Base-by-base conservation (phyloP, 2,888 invertebrate genomes). In the Ophion slaviceki region DNA sequence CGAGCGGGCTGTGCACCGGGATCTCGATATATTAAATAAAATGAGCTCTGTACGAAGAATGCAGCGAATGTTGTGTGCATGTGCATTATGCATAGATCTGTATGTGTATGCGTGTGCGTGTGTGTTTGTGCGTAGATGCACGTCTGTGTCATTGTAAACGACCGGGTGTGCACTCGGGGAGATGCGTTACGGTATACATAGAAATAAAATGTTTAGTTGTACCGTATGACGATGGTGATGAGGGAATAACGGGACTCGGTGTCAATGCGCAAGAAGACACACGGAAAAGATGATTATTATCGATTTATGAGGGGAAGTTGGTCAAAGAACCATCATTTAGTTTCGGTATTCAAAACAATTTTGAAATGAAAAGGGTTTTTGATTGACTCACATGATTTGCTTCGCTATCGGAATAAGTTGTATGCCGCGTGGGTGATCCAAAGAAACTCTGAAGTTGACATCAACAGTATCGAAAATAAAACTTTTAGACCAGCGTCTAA, bases 21-120 rank as follows among this genome's bases (percentile, higher is more conserved):
- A 85, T 67, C 82, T 82, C 80, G 80, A 86, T 80, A 80, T 83
- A 80, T 72, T 66, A 83, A 72, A 68, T 79, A 66, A 84, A 84
- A 84, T 76, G 67, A 47, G 64, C 80, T 64, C 75, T 45, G 66
- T 66, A 28, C 11, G 28, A 32, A 66, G 67, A 67, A 40, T 67
- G 57, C 61, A 20, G 53, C 20, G 32, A 53, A 32, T 66, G 28
- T 66, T 64, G 14, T 75, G 47, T 47, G 14, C 20, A 40, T 72
- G 14, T 45, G 17, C 20, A 62, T 75, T 40, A 40, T 40, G 40
- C 40, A 40, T 40, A 62, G 5, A 0, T 14, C n/a, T 57, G 4
- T 2, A 20, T 20, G 61, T 24, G 5, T 10, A 24, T 20, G 24
- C 61, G 71, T 28, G 47, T 67, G 28, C 32, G 17, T 64, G 74